Percentiles rank a stretch among this genome's conserved stretches.
Conservation (phyloP, 1,140 invertebrate species). For the Micrasema longulum region DNA sequence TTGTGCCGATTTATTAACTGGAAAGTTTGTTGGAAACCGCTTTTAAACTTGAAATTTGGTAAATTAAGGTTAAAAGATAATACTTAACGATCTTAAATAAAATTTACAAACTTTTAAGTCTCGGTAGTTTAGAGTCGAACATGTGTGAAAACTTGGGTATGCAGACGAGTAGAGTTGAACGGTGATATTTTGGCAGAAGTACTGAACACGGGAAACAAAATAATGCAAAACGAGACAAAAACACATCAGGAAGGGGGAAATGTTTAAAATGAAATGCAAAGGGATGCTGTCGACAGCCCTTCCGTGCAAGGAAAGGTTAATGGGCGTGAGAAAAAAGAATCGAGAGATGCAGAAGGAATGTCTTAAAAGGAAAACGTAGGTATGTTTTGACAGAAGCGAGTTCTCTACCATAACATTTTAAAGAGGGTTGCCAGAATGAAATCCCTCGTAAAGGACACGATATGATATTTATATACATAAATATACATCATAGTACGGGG, state of each 20-base stretch:
- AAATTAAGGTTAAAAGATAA: too few relatives aligned
- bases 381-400: too few relatives aligned
- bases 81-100: too few relatives aligned
- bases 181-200: slow-evolving; percentile 8
- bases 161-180: background rate
- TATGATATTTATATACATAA: too few relatives aligned
- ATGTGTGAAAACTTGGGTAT: background rate
- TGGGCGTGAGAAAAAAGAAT: slow-evolving; percentile 15
- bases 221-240: slow-evolving; percentile 15
- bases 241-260: slow-evolving; percentile 1
- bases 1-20: too few relatives aligned
- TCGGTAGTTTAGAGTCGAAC: background rate
- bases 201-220: slow-evolving; percentile 18
- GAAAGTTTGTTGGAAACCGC: too few relatives aligned
- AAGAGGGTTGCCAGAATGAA: too few relatives aligned
- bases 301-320: slow-evolving; percentile 16
- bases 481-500: too few relatives aligned
- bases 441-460: too few relatives aligned
- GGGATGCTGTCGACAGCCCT: slow-evolving; percentile 11
- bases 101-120: too few relatives aligned
- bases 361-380: background rate
- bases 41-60: too few relatives aligned
- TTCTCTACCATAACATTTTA: too few relatives aligned
- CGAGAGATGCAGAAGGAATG: background rate
- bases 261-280: slow-evolving; percentile 23